phyloP scores from a whole-genome alignment of 2,888 invertebrate species.

The Timandra comae region DNA sequence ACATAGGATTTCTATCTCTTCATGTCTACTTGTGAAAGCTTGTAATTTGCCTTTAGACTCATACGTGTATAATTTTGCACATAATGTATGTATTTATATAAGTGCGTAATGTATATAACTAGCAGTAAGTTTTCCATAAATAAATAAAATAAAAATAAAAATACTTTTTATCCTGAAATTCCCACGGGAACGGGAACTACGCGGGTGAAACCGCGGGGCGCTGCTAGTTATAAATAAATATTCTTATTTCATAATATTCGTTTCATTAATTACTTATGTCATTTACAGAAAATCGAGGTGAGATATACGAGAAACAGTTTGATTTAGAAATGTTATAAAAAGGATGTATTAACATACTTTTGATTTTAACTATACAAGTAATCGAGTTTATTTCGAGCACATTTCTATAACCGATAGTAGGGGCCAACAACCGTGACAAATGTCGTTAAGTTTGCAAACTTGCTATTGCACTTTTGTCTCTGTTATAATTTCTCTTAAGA shows the following conservation, averaged over 20 bases:
- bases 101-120: too few relatives aligned
- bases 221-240: too few relatives aligned
- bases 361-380: not conserved
- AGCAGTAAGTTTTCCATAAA: too few relatives aligned
- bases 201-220: too few relatives aligned
- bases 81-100: too few relatives aligned
- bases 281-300: not conserved
- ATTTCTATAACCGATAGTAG: slow-evolving; percentile 7
- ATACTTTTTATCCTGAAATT: too few relatives aligned
- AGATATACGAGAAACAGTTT: not conserved
- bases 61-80: too few relatives aligned
- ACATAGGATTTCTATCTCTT: too few relatives aligned
- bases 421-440: slow-evolving; percentile 27
- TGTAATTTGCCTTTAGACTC: too few relatives aligned
- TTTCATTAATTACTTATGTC: not conserved
- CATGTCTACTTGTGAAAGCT: too few relatives aligned
- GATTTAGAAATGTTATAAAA: not conserved
- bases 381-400: not conserved
- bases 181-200: too few relatives aligned
- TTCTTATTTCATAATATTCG: not conserved
- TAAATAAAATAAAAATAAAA: too few relatives aligned
- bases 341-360: not conserved
- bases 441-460: slow-evolving; percentile 32
- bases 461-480: slow-evolving; percentile 38
- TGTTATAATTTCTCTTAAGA: slow-evolving; percentile 24